Evolutionary conservation across 2,113 vertebrate genomes (phyloP), one percentile per base, ranked within the genome.

Genomic region (Tinamus guttatus): DNA sequence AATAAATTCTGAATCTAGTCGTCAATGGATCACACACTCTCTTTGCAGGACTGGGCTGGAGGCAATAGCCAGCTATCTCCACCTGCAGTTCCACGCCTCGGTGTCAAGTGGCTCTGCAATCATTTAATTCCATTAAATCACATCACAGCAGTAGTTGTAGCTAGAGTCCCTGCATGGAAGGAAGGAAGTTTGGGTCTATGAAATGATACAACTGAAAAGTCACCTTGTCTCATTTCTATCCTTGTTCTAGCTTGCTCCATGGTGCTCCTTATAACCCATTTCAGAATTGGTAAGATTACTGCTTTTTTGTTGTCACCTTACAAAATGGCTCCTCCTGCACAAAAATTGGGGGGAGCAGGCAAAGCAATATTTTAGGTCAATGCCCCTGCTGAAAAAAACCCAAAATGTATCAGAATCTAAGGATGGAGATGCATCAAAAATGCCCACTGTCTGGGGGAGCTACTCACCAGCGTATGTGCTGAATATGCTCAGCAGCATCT

Each of bases 1-100:
- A 95, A 93, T 86, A 91, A 51, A 63, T 79, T 58, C 65, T 64
- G 70, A 81, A 62, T 41, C n/a, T 41, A 71, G 52, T 9, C 79
- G 85, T 81, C 76, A 90, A 69, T 56, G 78, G 90, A 75, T 77
- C 69, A 56, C 77, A 84, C 56, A 69, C 77, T 93, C 62, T 63
- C 62, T 92, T 76, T 58, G 65, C 56, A 81, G 80, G 86, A 93
- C 5, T 81, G 74, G 25, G 19, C 34, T 90, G 47, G 38, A 81
- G 51, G 62, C 82, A 92, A 76, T 64, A 85, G 84, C 34, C 79
- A 47, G 13, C 20, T 80, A 49, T 78, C 64, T 88, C 25, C 64
- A 12, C 65, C 56, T 86, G 63, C 88, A 90, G 4, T 17, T 34
- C 47, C 47, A 51, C 2, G 0, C 5, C 20, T 56, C 52, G 56